Conservation (phyloP, 2,888 invertebrate species). For the Polymixis flavicincta region DNA sequence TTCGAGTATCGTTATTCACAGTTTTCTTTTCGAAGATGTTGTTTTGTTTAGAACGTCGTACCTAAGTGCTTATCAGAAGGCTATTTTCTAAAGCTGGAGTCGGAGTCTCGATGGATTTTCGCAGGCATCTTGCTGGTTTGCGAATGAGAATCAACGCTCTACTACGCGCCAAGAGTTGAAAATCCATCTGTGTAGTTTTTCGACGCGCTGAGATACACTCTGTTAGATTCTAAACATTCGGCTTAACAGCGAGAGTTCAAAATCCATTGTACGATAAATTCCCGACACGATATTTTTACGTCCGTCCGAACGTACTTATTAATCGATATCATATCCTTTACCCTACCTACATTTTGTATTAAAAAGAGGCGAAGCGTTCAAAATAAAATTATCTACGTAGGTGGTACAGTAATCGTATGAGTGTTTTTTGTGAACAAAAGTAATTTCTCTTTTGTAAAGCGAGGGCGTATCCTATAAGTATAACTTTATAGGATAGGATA, state of each 20-base stretch:
- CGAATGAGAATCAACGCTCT: neutral
- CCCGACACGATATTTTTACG: no score
- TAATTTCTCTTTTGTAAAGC: conserved; percentile 25
- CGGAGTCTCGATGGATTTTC: neutral
- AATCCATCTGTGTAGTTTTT: no score
- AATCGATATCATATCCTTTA: neutral
- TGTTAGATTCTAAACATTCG: no score
- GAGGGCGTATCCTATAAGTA: neutral
- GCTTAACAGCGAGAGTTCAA: no score
- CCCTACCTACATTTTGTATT: neutral
- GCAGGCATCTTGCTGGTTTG: neutral
- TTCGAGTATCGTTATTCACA: neutral
- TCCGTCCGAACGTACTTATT: neutral
- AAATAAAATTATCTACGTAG: conserved; percentile 1
- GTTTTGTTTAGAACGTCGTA: neutral
- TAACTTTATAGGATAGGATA: neutral
- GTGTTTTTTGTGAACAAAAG: conserved; percentile 21
- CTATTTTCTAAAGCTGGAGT: neutral
- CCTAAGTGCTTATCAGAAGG: neutral
- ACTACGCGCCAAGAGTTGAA: no score
- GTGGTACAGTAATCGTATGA: conserved; percentile 2
- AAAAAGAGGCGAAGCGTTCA: conserved; percentile 2
- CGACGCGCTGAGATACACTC: no score
- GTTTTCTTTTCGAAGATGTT: neutral
- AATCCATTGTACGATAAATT: no score